Conservation (phyloP, 1,140 invertebrate genomes). For the Campoletis sonorensis region DNA sequence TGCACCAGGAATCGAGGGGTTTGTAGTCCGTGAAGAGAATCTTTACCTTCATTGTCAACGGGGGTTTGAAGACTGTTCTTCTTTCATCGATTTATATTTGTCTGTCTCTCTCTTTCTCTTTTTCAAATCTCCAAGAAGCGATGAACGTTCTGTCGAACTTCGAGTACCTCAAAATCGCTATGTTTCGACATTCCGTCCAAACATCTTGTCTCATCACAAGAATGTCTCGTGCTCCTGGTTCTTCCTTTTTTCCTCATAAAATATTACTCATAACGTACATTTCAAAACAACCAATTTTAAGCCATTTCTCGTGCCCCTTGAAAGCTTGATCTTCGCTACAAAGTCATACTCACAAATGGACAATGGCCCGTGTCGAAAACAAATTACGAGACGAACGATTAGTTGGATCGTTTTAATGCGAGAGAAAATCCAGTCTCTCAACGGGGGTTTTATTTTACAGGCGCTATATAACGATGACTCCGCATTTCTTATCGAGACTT, state of each 20-base stretch:
- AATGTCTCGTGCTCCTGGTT: no score
- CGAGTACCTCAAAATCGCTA: no score
- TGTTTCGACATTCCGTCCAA: no score
- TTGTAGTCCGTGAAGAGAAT: conserved; percentile 5
- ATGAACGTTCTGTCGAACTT: not conserved
- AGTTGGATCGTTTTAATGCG: conserved; percentile 60
- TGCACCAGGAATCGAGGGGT: conserved; percentile 14
- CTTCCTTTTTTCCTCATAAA: not conserved
- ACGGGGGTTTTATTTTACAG: not conserved
- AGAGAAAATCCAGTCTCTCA: conserved; percentile 28
- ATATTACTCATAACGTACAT: not conserved
- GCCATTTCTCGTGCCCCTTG: not conserved
- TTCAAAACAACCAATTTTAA: not conserved
- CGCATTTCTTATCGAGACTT: conserved; percentile 3
- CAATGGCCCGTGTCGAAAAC: conserved; percentile 63
- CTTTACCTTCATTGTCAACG: conserved; percentile 32
- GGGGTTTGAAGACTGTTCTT: conserved; percentile 4
- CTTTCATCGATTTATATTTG: not conserved
- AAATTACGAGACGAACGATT: conserved; percentile 67
- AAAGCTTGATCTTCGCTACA: conserved; percentile 3
- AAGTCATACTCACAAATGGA: conserved; percentile 42
- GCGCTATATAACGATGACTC: conserved; percentile 28
- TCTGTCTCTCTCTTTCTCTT: conserved; percentile 11
- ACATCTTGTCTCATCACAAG: no score
- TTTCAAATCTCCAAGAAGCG: not conserved